phyloP scores from a whole-genome alignment of 2,888 invertebrate genomes.

The Hirtodrosophila alboralis region DNA sequence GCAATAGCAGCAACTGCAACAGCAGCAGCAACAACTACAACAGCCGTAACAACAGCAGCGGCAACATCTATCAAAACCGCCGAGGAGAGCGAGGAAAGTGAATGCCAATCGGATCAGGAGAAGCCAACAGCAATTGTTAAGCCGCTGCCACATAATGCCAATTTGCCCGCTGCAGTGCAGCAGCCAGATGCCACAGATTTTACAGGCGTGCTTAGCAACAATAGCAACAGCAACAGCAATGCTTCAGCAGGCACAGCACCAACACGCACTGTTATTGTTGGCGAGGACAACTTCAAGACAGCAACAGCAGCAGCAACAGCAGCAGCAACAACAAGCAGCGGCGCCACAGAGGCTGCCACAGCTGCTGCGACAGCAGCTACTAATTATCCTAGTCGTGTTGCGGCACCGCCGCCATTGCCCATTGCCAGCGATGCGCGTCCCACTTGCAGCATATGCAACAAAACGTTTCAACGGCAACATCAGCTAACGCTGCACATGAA shows the following conservation, averaged over 20 bases:
- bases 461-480: conserved; percentile 95
- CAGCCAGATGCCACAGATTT: conserved; percentile 82
- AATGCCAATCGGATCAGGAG: conserved; percentile 48
- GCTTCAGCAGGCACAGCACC: conserved; percentile 17
- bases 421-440: conserved; percentile 87
- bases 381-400: conserved; percentile 35
- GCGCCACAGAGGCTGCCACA: neutral
- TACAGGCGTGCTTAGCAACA: conserved; percentile 78
- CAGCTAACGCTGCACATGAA: conserved; percentile 96
- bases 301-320: conserved; percentile 9
- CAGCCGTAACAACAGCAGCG: no score
- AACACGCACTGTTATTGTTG: conserved; percentile 85
- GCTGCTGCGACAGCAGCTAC: neutral
- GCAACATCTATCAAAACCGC: conserved; percentile 27
- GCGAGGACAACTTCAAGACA: conserved; percentile 86
- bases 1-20: neutral
- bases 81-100: conserved; percentile 61
- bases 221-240: conserved; percentile 16
- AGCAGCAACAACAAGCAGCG: conserved; percentile 3
- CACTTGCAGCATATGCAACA: conserved; percentile 94
- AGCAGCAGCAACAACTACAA: no score
- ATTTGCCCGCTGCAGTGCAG: conserved; percentile 79
- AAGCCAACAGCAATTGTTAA: conserved; percentile 24
- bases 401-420: conserved; percentile 80
- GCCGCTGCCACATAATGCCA: conserved; percentile 76